These are phyloP conservation scores for Stenurella melanura DNA, from an alignment of 2,888 invertebrate species.

Conservation along the genomic window DNA sequence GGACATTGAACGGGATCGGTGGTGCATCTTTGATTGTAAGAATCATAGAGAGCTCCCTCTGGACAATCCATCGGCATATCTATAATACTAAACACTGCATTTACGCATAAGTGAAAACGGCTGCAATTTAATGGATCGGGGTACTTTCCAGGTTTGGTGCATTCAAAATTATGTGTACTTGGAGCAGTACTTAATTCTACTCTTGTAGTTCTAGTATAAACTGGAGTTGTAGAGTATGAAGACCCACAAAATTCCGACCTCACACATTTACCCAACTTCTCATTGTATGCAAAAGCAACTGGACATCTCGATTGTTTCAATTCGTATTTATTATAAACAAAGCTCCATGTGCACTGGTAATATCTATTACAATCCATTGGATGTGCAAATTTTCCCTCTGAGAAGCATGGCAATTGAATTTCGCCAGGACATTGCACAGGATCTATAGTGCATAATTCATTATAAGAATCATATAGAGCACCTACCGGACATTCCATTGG, in stretches of 20 bases:
- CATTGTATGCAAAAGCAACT: constrained; percentile 71
- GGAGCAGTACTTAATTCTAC: constrained; percentile 48
- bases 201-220: constrained; percentile 73
- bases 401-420: constrained; percentile 58
- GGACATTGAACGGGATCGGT: constrained; percentile 65
- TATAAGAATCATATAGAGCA: constrained; percentile 59
- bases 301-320: constrained; percentile 75
- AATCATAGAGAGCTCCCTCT: constrained; percentile 60
- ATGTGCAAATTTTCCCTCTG: constrained; percentile 74
- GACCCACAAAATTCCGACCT: constrained; percentile 74
- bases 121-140: constrained; percentile 63
- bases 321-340: constrained; percentile 74
- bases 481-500: constrained; percentile 60
- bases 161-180: constrained; percentile 41
- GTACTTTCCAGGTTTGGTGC: constrained; percentile 61
- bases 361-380: constrained; percentile 74
- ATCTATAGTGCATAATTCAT: constrained; percentile 58
- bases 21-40: constrained; percentile 60
- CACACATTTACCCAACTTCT: constrained; percentile 70
- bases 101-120: constrained; percentile 64
- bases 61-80: constrained; percentile 63
- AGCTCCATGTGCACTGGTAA: constrained; percentile 75
- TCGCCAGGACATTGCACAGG: constrained; percentile 65
- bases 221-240: constrained; percentile 67
- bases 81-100: constrained; percentile 53